Base-by-base conservation (phyloP, 2,113 vertebrate species). In the Anhinga anhinga region DNA sequence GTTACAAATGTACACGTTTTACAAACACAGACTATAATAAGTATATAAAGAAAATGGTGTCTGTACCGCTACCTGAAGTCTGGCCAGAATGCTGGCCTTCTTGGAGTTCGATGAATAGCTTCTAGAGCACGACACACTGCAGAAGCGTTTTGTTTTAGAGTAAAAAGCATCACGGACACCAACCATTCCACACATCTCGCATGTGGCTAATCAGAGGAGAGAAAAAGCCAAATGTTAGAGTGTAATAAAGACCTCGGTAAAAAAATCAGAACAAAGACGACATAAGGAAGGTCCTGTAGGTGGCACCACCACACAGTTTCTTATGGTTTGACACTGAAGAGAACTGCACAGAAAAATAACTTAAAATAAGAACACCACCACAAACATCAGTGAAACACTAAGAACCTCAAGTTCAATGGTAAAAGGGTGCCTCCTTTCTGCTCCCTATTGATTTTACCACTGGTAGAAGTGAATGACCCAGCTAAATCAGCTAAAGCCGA, bases 131-230 rank as follows among this genome's bases (percentile, higher is more conserved):
- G 99, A 99, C 59, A 99, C 99, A 23, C 99, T 99, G 98, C 99
- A 99, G 98, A 99, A 99, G 92, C 99, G 98, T 97, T 99, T 99
- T 25, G 99, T 99, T 98, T 99, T 99, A 85, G 99, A 99, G 96
- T 99, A 99, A 98, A 99, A 99, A 80, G 99, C 99, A 34, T 99
- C 99, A 93, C 99, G 98, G 78, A 99, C 99, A 65, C 99, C 99
- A 91, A 99, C 99, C 99, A 99, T 99, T 30, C 99, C 99, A 96
- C 99, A 99, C 99, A 99, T 99, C 97, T 99, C 99, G 69, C 99
- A 99, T 29, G 99, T 99, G 61, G 99, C 99, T 99, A 78, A 96
- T 20, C 12, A 95, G 62, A 56, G 16, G 78, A 95, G 82, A 97
- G n/a, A 82, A 80, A 95, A 83, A 79, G 47, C 26, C 58, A 78